Evolutionary conservation across 2,888 invertebrate genomes (phyloP), one percentile per base, ranked within the genome.

Genomic region (Eupsilia transversa): DNA sequence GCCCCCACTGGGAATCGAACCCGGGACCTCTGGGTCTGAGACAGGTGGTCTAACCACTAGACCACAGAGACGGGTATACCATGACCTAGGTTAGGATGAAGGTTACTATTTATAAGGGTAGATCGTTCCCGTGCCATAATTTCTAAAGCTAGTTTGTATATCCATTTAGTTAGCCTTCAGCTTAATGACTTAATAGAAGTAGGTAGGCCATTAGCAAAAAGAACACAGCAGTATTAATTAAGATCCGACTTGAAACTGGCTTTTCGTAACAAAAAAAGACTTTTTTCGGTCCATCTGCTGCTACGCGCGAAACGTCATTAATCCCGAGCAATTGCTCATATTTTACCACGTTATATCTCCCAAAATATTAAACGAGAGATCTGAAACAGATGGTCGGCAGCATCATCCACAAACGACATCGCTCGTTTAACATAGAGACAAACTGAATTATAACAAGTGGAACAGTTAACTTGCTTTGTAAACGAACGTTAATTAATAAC

Each of bases 401-500:
- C 60, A 67, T 67, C 69, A 56, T 66, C 67, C 68, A 73, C 74
- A 72, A 83, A 74, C 57, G 74, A 74, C 60, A 82, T 82, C 80
- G 59, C 63, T 74, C 78, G 74, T 79, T 82, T 78, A 74, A 70
- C 70, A 74, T 74, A 74, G 71, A 78, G 69, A 74, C 66, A 68
- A 83, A 80, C 76, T 80, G 46, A 76, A 80, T 74, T 80, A 72
- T 73, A 75, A 79, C 73, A 76, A 81, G 78, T 71, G 64, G 71
- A 82, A 77, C 83, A 52, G 72, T 82, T 81, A 83, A 83, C 77
- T 83, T 83, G 69, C 83, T 84, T 79, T 80, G 83, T 82, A 74
- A 82, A 81, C 77, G 75, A 74, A 77, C 82, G 72, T 83, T 88
- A 87, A 89, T 87, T 88, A 86, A 85, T 86, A 85, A 86, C 79